Base-by-base conservation (phyloP, 1,140 invertebrate genomes). In the Pteromalus puparum region DNA sequence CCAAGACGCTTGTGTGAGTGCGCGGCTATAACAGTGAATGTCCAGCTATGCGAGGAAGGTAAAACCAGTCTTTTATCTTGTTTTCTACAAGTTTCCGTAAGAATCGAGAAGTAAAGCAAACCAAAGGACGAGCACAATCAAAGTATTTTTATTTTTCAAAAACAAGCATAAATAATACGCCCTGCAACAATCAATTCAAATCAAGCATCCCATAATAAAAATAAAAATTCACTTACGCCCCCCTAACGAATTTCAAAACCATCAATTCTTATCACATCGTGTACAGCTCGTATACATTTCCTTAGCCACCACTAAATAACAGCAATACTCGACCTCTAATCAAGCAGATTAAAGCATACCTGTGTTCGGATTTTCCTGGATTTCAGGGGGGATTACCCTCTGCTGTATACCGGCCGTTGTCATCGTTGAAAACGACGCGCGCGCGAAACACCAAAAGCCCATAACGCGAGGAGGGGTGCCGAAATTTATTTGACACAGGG, bases 41-140 rank as follows among this genome's bases (percentile, higher is more conserved):
- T 74, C 46, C 76, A 46, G 34, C 46, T 75, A 70, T 21, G 65
- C 46, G 4, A 28, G 42, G 70, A 84, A 84, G 82, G 48, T 18
- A 65, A 84, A 84, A 84, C 77, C 83, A 80, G 83, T 80, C 68
- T 80, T 81, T 61, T 74, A 84, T 81, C 83, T 74, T 48, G 53
- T 84, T 79, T 73, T 68, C 48, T 84, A 21, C 82, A 74, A 84
- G 24, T 68, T 42, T 42, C 34, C 13, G 26, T 61, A 48, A n/a
- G 65, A 70, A 48, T 70, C 61, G 3, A 28, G 74, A 28, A 12
- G 12, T 42, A 28, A 73, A 81, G 34, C 15, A 13, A 34, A 74
- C 26, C 28, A n/a, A 24, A 26, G 65, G 12, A 68, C 1, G 26
- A 24, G 21, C 1, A 5, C 9, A 12, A 68, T 68, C 65, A 10